These are phyloP conservation scores for Gnatocerus cornutus DNA, from an alignment of 2,888 invertebrate genomes.

Conservation along the genomic window DNA sequence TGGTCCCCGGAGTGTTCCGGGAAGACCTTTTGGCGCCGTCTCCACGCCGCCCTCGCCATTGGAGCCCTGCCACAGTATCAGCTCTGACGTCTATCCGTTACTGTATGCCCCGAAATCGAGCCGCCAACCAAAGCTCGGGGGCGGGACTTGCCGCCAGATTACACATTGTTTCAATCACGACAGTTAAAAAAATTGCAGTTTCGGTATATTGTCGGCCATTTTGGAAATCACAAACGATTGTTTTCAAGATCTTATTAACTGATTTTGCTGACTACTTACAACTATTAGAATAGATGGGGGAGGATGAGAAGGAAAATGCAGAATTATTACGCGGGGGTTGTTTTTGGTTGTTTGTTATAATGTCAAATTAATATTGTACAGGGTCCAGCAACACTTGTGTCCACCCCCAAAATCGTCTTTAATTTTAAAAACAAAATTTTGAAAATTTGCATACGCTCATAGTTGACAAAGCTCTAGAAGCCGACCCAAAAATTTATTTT, in stretches of 20 bases:
- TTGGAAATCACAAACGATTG: slow-evolving; percentile 69
- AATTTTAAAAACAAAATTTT: too few species aligned
- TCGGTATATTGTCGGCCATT: slow-evolving; percentile 67
- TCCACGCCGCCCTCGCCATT: slow-evolving; percentile 71
- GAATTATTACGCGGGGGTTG: neutral
- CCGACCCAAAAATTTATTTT: too few species aligned
- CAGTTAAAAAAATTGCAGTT: slow-evolving; percentile 58
- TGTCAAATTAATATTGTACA: neutral
- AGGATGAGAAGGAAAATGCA: neutral
- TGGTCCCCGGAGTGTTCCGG: slow-evolving; percentile 69
- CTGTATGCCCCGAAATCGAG: slow-evolving; percentile 60
- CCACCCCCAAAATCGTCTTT: too few species aligned
- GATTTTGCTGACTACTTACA: slow-evolving; percentile 65
- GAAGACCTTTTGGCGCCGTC: slow-evolving; percentile 74
- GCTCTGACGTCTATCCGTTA: slow-evolving; percentile 63
- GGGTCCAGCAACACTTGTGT: too few species aligned
- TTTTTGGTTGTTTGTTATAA: neutral
- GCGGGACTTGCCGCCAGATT: slow-evolving; percentile 59
- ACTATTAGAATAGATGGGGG: neutral
- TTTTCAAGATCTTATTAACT: slow-evolving; percentile 71
- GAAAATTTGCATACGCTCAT: too few species aligned
- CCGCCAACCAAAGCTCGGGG: slow-evolving; percentile 52
- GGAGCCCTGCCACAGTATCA: slow-evolving; percentile 71
- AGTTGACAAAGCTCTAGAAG: too few species aligned
- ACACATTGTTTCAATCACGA: slow-evolving; percentile 68